Conservation (phyloP, 2,888 invertebrate species). For the Cetonia aurata region DNA sequence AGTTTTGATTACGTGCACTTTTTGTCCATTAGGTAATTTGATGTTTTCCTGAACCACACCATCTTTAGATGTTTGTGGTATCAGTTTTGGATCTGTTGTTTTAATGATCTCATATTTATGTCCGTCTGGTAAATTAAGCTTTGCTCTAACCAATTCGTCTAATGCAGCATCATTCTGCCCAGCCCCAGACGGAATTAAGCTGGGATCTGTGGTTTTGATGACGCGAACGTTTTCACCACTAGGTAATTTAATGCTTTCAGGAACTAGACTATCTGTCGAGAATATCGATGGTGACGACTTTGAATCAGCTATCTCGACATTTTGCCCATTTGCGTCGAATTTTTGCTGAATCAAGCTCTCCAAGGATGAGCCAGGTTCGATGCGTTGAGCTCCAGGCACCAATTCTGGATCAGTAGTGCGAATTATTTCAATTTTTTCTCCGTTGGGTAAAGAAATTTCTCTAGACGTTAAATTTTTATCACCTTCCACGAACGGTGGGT, state of each 20-base stretch:
- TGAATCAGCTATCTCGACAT: neutral
- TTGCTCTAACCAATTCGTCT: conserved; percentile 58
- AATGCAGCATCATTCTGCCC: conserved; percentile 54
- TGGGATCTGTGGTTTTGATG: conserved; percentile 64
- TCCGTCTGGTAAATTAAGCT: conserved; percentile 38
- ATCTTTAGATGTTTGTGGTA: conserved; percentile 10
- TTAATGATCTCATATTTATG: conserved; percentile 39
- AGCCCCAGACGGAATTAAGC: conserved; percentile 55
- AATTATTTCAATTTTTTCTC: conserved; percentile 77
- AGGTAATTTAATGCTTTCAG: conserved; percentile 67
- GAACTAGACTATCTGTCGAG: neutral
- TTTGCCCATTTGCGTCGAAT: conserved; percentile 5
- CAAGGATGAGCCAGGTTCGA: conserved; percentile 64
- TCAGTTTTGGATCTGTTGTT: conserved; percentile 33
- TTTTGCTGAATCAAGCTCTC: conserved; percentile 58
- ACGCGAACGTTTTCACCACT: conserved; percentile 82
- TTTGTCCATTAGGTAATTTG: conserved; percentile 62
- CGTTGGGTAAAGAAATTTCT: conserved; percentile 80
- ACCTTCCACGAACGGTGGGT: conserved; percentile 72
- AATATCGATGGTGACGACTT: neutral
- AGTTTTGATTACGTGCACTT: conserved; percentile 68
- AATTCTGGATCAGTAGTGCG: conserved; percentile 79
- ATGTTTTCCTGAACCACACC: conserved; percentile 7
- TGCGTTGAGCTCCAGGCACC: conserved; percentile 67
- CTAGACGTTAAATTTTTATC: conserved; percentile 80